A percentile compares a stretch with the other conserved stretches of the same genome.
Evolutionary conservation across 2,113 vertebrate species (phyloP).

Genomic region (Micronycteris hirsuta): DNA sequence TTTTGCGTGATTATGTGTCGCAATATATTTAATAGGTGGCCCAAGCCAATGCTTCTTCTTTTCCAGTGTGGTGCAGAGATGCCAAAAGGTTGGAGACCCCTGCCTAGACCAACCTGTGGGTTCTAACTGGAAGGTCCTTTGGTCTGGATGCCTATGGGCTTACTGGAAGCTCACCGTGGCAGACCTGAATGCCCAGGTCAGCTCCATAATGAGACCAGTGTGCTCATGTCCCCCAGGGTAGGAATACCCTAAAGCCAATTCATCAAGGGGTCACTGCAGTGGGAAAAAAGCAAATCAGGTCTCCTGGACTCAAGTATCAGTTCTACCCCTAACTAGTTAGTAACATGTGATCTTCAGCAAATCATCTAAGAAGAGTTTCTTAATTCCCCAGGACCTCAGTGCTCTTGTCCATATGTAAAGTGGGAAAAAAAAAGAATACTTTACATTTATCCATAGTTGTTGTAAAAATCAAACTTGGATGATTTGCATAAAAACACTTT

Average conservation of each 20-base stretch:
- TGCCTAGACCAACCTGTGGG: neutral
- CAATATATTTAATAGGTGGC: no score
- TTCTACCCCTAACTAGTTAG: neutral
- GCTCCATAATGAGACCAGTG: neutral
- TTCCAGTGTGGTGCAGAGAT: no score
- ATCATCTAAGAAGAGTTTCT: neutral
- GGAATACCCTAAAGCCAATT: neutral
- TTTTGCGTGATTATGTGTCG: no score
- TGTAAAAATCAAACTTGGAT: neutral
- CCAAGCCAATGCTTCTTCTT: no score
- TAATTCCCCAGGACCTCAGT: neutral
- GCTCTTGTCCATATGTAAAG: neutral
- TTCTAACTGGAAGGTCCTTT: neutral
- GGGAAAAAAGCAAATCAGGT: neutral
- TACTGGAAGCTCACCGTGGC: neutral
- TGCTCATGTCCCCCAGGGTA: neutral
- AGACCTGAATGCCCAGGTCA: neutral
- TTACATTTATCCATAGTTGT: neutral
- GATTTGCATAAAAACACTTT: neutral
- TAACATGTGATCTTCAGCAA: neutral
- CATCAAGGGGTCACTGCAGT: neutral
- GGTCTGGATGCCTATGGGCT: neutral
- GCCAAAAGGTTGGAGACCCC: no score
- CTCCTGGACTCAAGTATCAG: neutral
- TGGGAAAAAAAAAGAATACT: neutral